phyloP scores from a whole-genome alignment of 2,113 vertebrate genomes.

The Cavia aperea region DNA sequence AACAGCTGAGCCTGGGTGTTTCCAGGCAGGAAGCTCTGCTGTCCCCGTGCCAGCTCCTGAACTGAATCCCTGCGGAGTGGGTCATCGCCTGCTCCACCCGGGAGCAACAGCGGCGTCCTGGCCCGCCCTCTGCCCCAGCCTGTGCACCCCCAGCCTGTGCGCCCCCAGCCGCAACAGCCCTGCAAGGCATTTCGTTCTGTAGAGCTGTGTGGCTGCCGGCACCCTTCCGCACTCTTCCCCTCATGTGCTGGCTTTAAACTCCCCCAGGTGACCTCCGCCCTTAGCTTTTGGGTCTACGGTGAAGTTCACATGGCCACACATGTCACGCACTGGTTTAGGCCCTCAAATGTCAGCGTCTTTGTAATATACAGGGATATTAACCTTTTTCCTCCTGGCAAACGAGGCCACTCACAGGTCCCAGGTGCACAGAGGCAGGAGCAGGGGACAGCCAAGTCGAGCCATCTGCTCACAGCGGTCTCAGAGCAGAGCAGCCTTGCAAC shows the following conservation, averaged over 20 bases:
- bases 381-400: neutral
- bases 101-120: neutral
- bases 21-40: neutral
- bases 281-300: neutral
- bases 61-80: neutral
- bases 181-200: neutral
- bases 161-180: neutral
- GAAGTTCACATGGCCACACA: accelerated
- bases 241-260: neutral
- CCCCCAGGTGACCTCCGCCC: neutral
- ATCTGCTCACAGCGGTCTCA: accelerated
- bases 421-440: neutral
- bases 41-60: neutral
- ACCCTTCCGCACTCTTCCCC: neutral
- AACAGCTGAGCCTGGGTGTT: neutral
- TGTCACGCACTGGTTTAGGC: neutral
- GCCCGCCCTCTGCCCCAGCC: neutral
- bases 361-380: neutral
- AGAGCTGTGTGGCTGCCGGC: accelerated
- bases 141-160: neutral
- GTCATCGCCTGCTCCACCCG: neutral
- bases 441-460: neutral
- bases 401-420: neutral
- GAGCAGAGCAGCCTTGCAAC: neutral
- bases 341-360: neutral